These are phyloP conservation scores for Psittacula echo DNA, from an alignment of 2,797 vertebrate genomes.

Conservation along the genomic window DNA sequence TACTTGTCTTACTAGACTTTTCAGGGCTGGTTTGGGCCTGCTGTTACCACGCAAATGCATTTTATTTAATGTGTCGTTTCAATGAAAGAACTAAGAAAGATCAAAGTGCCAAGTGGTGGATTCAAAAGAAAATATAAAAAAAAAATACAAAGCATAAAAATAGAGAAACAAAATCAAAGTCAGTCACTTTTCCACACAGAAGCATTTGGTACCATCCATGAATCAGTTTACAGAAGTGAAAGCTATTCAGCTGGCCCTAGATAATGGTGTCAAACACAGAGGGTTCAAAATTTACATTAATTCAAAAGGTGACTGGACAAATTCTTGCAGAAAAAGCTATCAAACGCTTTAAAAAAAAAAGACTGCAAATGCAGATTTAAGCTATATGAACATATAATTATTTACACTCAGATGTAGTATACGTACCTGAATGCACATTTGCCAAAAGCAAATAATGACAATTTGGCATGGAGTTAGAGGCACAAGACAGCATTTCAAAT, in stretches of 20 bases:
- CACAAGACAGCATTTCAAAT: neutral
- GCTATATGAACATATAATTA: neutral
- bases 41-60: neutral
- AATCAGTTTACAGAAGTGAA: neutral
- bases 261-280: neutral
- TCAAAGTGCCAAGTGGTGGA: neutral
- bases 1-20: neutral
- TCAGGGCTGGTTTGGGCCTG: neutral
- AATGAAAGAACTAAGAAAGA: neutral
- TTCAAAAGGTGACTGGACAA: neutral
- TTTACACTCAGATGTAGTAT: neutral
- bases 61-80: neutral
- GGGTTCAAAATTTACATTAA: neutral
- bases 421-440: neutral
- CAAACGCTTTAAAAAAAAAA: neutral
- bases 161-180: neutral
- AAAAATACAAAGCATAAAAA: neutral
- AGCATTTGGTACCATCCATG: neutral
- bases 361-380: neutral
- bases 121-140: neutral
- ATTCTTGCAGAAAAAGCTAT: neutral
- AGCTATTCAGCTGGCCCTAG: neutral
- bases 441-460: neutral
- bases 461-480: neutral
- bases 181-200: neutral